Conservation (phyloP, 2,888 invertebrate species). For the Lordiphosa andalusiaca region DNA sequence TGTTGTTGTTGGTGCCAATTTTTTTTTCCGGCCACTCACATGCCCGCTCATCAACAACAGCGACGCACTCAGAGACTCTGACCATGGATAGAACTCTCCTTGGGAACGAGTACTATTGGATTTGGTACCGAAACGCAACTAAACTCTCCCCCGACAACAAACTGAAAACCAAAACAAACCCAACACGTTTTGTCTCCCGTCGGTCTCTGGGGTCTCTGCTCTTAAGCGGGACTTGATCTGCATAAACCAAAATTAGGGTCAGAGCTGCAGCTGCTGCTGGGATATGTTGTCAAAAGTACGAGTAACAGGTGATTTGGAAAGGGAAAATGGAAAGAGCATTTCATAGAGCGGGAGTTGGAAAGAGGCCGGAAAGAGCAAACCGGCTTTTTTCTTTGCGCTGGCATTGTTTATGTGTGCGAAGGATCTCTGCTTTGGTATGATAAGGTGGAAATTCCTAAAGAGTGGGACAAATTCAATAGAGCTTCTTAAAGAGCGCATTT, state of each 20-base stretch:
- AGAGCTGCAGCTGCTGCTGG: conserved; percentile 43
- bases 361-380: conserved; percentile 51
- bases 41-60: conserved; percentile 48
- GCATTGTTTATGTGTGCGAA: conserved; percentile 25
- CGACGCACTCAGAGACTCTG: conserved; percentile 45
- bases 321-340: conserved; percentile 37
- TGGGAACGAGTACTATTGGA: conserved; percentile 23
- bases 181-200: conserved; percentile 6
- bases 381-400: conserved; percentile 48
- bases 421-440: conserved; percentile 42
- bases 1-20: conserved; percentile 16
- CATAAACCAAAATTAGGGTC: conserved; percentile 64
- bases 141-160: conserved; percentile 6
- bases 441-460: conserved; percentile 9
- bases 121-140: no score
- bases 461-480: neutral
- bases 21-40: conserved; percentile 36
- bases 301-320: conserved; percentile 58
- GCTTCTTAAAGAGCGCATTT: no score
- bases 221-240: conserved; percentile 74
- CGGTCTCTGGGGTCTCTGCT: conserved; percentile 29
- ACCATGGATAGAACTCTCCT: conserved; percentile 59
- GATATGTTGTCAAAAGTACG: conserved; percentile 52
- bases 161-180: conserved; percentile 17
- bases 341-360: conserved; percentile 30